A percentile compares a stretch with the other conserved stretches of the same genome.
Conservation (phyloP, 2,113 vertebrate genomes). For the Anarrhichthys ocellatus region DNA sequence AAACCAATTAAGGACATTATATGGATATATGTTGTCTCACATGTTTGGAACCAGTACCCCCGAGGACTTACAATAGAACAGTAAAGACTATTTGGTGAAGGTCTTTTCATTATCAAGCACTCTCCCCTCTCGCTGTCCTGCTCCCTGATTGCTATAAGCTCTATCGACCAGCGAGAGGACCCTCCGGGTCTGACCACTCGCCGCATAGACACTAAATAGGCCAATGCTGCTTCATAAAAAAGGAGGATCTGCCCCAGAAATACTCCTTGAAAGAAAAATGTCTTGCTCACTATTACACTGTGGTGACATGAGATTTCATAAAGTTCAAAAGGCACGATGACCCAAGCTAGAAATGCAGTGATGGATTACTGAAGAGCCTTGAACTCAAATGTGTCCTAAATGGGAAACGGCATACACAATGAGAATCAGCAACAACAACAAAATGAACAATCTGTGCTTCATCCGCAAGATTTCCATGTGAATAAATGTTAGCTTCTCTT, state of each 20-base stretch:
- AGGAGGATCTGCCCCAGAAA: slow-evolving; percentile 22
- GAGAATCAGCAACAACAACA: background rate
- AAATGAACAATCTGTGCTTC: background rate
- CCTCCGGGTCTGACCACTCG: slow-evolving; percentile 11
- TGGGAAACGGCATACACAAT: background rate
- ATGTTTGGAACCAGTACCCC: background rate
- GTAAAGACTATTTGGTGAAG: slow-evolving; percentile 25
- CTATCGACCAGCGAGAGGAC: slow-evolving; percentile 38
- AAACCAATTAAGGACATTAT: background rate
- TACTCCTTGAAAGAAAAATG: background rate
- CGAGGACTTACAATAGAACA: background rate
- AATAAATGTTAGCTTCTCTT: background rate
- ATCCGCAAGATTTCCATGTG: background rate
- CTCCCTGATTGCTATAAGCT: slow-evolving; percentile 25
- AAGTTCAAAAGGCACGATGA: background rate
- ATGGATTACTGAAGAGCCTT: background rate
- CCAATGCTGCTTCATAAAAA: slow-evolving; percentile 1
- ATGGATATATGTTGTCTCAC: slow-evolving; percentile 11
- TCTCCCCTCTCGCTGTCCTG: slow-evolving; percentile 18
- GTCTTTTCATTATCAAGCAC: slow-evolving; percentile 50
- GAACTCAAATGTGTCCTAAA: background rate
- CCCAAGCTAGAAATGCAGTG: background rate
- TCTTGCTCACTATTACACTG: slow-evolving; percentile 17
- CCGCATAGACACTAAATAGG: slow-evolving; percentile 17
- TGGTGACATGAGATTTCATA: slow-evolving; percentile 6